Percentiles rank a stretch among this genome's conserved stretches.
Evolutionary conservation across 2,888 invertebrate species (phyloP).

Genomic region (Sacculina carcini): DNA sequence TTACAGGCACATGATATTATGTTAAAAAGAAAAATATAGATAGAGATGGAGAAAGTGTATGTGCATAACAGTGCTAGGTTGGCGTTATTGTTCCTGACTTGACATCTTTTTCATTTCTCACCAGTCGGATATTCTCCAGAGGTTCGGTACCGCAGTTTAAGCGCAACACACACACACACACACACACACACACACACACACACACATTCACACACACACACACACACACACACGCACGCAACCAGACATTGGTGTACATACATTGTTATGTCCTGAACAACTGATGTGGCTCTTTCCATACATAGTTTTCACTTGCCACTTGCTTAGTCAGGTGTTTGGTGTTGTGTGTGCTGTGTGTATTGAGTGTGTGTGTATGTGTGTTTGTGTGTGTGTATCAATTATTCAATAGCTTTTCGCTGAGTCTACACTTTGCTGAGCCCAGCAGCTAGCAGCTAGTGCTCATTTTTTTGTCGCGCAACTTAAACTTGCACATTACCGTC

Average conservation of each 20-base stretch:
- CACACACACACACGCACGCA: not conserved
- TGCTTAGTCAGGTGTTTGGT: not conserved
- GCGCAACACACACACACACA: not conserved
- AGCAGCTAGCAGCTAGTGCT: too few relatives aligned
- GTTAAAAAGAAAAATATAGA: too few relatives aligned
- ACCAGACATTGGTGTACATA: not conserved
- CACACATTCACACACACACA: not conserved
- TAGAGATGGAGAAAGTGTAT: not conserved
- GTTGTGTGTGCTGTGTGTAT: not conserved
- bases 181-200: not conserved
- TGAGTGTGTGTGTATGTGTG: too few relatives aligned
- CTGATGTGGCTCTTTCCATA: not conserved
- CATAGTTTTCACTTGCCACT: not conserved
- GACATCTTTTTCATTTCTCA: not conserved
- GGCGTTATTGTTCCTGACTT: not conserved
- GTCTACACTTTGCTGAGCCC: not conserved
- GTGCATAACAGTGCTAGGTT: not conserved
- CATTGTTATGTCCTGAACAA: not conserved
- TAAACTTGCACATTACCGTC: too few relatives aligned
- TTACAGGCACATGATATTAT: too few relatives aligned
- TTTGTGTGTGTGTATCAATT: not conserved
- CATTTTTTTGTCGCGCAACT: too few relatives aligned
- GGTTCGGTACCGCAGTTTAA: too few relatives aligned
- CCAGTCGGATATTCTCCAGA: too few relatives aligned
- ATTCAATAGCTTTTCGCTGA: not conserved